Evolutionary conservation across 2,888 invertebrate genomes (phyloP).

Genomic region (Frankliniella intonsa): DNA sequence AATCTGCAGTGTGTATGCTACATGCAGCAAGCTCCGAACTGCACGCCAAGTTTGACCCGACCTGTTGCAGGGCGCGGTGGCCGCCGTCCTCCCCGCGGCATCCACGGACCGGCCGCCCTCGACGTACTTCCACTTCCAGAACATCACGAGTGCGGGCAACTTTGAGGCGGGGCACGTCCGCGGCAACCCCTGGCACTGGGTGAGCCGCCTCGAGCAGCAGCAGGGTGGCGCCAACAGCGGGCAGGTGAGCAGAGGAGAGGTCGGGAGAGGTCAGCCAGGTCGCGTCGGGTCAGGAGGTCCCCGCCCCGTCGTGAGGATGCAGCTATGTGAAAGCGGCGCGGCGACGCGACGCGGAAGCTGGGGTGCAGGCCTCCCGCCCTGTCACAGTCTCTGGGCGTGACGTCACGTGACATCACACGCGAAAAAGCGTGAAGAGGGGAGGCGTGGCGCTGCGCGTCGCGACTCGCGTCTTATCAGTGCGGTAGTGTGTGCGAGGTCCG

Average conservation of each 20-base stretch:
- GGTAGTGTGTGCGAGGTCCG: no score
- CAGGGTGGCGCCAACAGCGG: slow-evolving; percentile 44
- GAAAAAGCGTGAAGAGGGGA: no score
- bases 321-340: not conserved
- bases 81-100: not conserved
- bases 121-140: slow-evolving; percentile 43
- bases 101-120: not conserved
- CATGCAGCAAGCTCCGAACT: no score
- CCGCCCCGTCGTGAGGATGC: no score
- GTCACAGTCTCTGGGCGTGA: no score
- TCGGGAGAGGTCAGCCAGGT: not conserved
- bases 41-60: not conserved
- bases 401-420: no score
- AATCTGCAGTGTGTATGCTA: no score
- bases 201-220: slow-evolving; percentile 43
- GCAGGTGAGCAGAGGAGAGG: slow-evolving; percentile 40
- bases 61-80: not conserved
- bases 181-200: slow-evolving; percentile 44
- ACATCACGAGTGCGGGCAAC: slow-evolving; percentile 43
- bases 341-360: no score
- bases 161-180: slow-evolving; percentile 45
- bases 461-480: no score
- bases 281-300: no score
- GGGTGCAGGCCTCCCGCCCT: not conserved
- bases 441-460: no score